Evolutionary conservation across 2,888 invertebrate genomes (phyloP), one percentile per base, ranked within the genome.

Genomic region (Onthophagus sagittarius): DNA sequence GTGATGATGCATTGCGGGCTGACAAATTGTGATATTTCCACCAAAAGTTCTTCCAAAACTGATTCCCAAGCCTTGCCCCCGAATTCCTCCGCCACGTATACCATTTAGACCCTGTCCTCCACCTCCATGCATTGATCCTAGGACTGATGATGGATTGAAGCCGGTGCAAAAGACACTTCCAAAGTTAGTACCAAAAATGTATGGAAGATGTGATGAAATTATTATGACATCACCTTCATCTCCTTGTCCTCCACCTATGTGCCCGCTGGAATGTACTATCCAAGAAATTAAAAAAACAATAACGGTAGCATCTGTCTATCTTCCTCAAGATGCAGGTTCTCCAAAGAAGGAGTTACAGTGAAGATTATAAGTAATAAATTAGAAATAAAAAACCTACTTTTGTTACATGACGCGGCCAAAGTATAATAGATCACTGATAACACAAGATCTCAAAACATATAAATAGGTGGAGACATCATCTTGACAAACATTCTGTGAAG

Each of bases 81-180:
- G 15, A 13, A 5, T 13, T 71, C 67, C n/a, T 39, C 15, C 70
- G 5, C 53, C 73, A 14, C 70, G 73, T 4, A 74, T 75, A 69
- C 73, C 71, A 39, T 73, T 39, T 63, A 33, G 11, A 53, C 7
- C 63, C n/a, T 75, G 74, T 62, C 65, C 62, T 4, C 6, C 39
- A 62, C 23, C 9, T 33, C 7, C 73, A 31, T 15, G 71, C 70
- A 67, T n/a, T 7, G 39, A n/a, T 15, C 64, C 71, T 33, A 71
- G 77, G 23, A 74, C 77, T 11, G 77, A 77, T 64, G 71, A 69
- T 13, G 70, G 72, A 6, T n/a, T 76, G 13, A 72, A 70, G 69
- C 71, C 75, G 15, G 4, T 33, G 13, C 64, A 13, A 33, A 78
- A 77, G 70, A 69, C 69, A 70, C 70, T 78, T 62, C 78, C 77